A percentile compares a stretch with the other conserved stretches of the same genome.
Conservation (phyloP, 1,140 invertebrate species). For the Sycobia sp. region DNA sequence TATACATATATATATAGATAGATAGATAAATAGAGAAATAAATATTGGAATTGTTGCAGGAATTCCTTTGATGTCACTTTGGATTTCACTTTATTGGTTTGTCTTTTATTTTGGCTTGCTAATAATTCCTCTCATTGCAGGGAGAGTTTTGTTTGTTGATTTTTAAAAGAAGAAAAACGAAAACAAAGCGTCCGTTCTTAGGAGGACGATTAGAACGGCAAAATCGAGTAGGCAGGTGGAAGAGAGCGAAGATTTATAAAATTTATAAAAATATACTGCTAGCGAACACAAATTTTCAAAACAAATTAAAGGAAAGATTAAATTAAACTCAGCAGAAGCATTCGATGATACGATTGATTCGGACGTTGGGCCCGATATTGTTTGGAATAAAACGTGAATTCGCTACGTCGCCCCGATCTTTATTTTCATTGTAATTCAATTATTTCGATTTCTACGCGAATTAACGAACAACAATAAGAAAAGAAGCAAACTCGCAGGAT, state of each 20-base stretch:
- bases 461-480: no score
- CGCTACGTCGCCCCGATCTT: no score
- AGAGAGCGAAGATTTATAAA: background rate
- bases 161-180: background rate
- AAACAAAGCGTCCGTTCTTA: constrained; percentile 5
- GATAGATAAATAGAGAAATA: no score
- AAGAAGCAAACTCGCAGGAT: no score
- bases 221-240: constrained; percentile 7
- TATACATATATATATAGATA: background rate
- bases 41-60: constrained; percentile 31
- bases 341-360: constrained; percentile 26
- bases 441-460: no score
- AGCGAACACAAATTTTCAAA: constrained; percentile 19
- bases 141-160: constrained; percentile 24
- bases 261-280: background rate
- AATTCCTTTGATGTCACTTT: constrained; percentile 31
- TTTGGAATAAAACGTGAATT: no score
- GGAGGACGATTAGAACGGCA: constrained; percentile 15
- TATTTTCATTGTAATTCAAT: background rate
- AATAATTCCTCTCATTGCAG: constrained; percentile 23
- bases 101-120: background rate
- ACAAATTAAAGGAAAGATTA: background rate
- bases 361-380: no score
- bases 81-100: constrained; percentile 4
- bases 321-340: background rate